Evolutionary conservation across 2,888 invertebrate species (phyloP).

Genomic region (Dryobotodes eremita): DNA sequence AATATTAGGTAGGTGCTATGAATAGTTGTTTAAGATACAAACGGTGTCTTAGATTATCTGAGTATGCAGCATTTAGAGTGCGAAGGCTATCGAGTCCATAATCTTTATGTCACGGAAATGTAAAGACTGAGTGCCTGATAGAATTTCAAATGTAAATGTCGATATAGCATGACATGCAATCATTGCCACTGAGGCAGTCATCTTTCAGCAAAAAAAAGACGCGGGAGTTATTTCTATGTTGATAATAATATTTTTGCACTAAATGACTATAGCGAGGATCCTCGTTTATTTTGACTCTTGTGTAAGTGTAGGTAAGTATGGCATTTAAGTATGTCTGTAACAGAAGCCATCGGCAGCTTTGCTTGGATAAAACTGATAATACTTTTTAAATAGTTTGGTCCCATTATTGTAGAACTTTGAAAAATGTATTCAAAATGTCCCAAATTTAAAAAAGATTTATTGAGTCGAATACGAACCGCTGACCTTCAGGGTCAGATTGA

Average conservation of each 20-base stretch:
- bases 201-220: slow-evolving; percentile 1
- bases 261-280: slow-evolving; percentile 21
- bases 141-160: slow-evolving; percentile 54
- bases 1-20: slow-evolving; percentile 51
- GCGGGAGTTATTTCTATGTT: not conserved
- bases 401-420: slow-evolving; percentile 12
- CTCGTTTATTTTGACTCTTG: not conserved
- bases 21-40: slow-evolving; percentile 60
- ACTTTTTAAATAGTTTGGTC: slow-evolving; percentile 20
- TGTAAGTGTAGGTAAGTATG: not conserved
- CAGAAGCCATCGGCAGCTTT: slow-evolving; percentile 14
- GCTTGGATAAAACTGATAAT: slow-evolving; percentile 14
- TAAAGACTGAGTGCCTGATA: slow-evolving; percentile 34
- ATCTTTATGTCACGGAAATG: slow-evolving; percentile 55
- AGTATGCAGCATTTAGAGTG: slow-evolving; percentile 55
- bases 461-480: not conserved
- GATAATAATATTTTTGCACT: slow-evolving; percentile 33
- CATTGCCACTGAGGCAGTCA: not conserved
- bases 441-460: slow-evolving; percentile 33
- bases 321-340: slow-evolving; percentile 2
- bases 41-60: slow-evolving; percentile 48
- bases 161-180: slow-evolving; percentile 28
- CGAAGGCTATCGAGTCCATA: slow-evolving; percentile 63
- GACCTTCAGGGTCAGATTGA: slow-evolving; percentile 7
- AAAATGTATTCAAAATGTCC: slow-evolving; percentile 1